A percentile compares a stretch with the other conserved stretches of the same genome.
These are phyloP conservation scores for Hypena proboscidalis DNA, from an alignment of 2,888 invertebrate species.

Conservation along the genomic window DNA sequence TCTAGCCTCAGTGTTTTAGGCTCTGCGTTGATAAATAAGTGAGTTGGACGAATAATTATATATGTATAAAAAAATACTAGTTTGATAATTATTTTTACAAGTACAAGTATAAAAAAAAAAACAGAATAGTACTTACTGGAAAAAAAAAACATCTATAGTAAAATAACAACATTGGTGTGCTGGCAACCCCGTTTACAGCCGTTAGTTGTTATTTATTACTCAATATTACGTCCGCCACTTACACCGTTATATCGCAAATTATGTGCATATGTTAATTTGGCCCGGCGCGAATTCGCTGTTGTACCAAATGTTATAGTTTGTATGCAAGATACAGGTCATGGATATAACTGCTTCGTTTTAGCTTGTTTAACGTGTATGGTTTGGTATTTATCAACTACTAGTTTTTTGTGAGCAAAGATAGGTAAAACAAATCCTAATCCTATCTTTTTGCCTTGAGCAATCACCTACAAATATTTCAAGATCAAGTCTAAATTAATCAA, in stretches of 20 bases:
- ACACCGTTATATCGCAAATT: slow-evolving; percentile 55
- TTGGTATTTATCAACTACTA: too few relatives aligned
- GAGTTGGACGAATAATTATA: too few relatives aligned
- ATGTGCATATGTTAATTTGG: slow-evolving; percentile 61
- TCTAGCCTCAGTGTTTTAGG: too few relatives aligned
- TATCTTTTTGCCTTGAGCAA: too few relatives aligned
- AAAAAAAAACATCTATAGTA: background rate
- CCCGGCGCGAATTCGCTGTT: slow-evolving; percentile 42
- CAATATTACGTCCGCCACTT: slow-evolving; percentile 56
- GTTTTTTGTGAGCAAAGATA: too few relatives aligned
- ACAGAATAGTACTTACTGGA: background rate
- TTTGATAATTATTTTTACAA: too few relatives aligned
- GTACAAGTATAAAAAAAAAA: too few relatives aligned
- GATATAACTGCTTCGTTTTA: background rate
- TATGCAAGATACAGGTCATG: slow-evolving; percentile 2
- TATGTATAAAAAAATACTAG: too few relatives aligned
- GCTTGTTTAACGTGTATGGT: background rate
- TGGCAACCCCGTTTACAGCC: slow-evolving; percentile 12
- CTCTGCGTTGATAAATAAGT: too few relatives aligned
- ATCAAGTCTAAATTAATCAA: too few relatives aligned
- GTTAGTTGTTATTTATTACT: slow-evolving; percentile 63
- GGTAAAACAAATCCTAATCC: too few relatives aligned
- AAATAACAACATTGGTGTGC: background rate
- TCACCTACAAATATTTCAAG: too few relatives aligned
- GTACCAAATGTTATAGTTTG: slow-evolving; percentile 19